Conservation (phyloP, 1,140 invertebrate species). For the Drosophila virilis region DNA sequence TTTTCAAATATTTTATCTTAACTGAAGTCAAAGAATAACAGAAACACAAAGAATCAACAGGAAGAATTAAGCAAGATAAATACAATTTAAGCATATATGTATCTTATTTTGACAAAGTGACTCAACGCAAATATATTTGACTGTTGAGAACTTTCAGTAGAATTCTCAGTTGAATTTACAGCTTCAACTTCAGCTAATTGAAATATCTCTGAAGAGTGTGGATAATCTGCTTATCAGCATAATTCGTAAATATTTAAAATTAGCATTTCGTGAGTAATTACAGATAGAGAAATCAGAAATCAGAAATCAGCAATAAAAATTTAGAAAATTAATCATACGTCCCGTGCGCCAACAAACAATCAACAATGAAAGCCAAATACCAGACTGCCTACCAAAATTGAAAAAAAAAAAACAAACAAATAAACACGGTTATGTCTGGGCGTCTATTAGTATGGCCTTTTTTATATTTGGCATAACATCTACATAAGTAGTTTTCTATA, state of each 20-base stretch:
- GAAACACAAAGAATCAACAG: slow-evolving; percentile 13
- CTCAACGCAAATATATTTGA: slow-evolving; percentile 7
- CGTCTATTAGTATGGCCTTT: background rate
- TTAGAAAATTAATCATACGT: slow-evolving; percentile 72
- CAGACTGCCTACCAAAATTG: slow-evolving; percentile 36
- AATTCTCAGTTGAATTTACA: slow-evolving; percentile 1
- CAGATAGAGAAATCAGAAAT: slow-evolving; percentile 23
- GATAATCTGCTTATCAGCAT: slow-evolving; percentile 17
- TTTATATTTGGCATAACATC: slow-evolving; percentile 28
- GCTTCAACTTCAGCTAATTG: background rate
- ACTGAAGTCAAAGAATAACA: background rate
- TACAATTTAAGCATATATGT: slow-evolving; percentile 5
- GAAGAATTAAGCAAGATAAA: slow-evolving; percentile 12
- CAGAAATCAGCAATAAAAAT: slow-evolving; percentile 51
- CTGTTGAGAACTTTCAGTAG: background rate
- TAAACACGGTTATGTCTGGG: slow-evolving; percentile 5
- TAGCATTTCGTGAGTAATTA: slow-evolving; percentile 12
- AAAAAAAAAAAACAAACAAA: slow-evolving; percentile 20
- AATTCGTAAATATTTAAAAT: slow-evolving; percentile 15
- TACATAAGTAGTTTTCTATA: slow-evolving; percentile 35
- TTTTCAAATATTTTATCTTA: background rate
- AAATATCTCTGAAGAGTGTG: background rate
- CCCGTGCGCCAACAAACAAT: slow-evolving; percentile 41
- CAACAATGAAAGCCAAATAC: slow-evolving; percentile 29
- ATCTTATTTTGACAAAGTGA: slow-evolving; percentile 16